Conservation (phyloP, 35 echinoderm and acorn worm genomes). For the Anneissia japonica region DNA sequence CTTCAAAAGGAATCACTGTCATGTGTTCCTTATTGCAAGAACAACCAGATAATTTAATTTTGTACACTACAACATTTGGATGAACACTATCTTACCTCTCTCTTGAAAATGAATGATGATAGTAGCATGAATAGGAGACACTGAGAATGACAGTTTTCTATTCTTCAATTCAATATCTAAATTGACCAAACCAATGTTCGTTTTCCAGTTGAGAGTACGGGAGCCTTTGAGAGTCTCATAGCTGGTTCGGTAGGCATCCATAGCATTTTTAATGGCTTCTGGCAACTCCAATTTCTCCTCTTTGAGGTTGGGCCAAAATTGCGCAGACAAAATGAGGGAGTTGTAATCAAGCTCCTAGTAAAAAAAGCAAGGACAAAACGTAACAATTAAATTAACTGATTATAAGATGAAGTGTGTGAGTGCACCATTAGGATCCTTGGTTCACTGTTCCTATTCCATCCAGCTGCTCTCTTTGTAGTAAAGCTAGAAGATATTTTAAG, state of each 20-base stretch:
- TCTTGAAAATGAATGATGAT: conserved; percentile 97
- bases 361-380: conserved; percentile 1
- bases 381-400: too few species aligned
- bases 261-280: conserved; percentile 49
- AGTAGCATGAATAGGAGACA: conserved; percentile 92
- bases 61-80: too few species aligned
- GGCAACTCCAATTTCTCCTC: conserved; percentile 90
- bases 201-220: conserved; percentile 93
- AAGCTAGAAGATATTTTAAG: too few species aligned
- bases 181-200: conserved; percentile 75
- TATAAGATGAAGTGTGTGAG: too few species aligned
- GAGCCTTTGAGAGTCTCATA: conserved; percentile 89
- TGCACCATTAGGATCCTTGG: too few species aligned
- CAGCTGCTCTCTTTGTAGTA: too few species aligned
- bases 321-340: conserved; percentile 87
- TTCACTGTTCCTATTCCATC: too few species aligned
- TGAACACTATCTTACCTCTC: conserved; percentile 59
- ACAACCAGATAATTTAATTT: too few species aligned
- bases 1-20: too few species aligned
- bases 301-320: conserved; percentile 93
- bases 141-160: conserved; percentile 63
- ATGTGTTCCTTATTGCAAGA: too few species aligned
- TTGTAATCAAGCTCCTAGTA: conserved; percentile 59
- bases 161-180: conserved; percentile 90
- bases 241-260: conserved; percentile 83